Conservation (phyloP, 2,888 invertebrate genomes). For the Terebella lapidaria region DNA sequence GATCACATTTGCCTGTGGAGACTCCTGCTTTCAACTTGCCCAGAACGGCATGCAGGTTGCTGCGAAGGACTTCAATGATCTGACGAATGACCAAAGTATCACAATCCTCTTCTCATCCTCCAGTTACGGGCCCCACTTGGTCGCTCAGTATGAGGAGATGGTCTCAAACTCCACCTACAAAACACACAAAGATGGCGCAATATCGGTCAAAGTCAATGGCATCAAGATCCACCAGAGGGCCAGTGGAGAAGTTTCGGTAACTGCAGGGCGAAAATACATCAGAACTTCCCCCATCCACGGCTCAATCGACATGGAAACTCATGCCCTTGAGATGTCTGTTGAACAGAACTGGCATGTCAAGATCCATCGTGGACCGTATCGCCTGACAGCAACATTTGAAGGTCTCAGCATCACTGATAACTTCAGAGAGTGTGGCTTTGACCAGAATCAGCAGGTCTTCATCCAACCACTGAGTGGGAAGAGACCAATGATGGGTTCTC, state of each 20-base stretch:
- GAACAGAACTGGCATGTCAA: constrained; percentile 44
- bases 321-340: constrained; percentile 51
- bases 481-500: no score
- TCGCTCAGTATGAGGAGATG: constrained; percentile 41
- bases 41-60: constrained; percentile 19
- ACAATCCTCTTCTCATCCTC: constrained; percentile 45
- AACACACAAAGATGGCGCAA: constrained; percentile 36
- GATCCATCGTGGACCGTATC: constrained; percentile 36
- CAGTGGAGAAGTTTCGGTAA: constrained; percentile 49
- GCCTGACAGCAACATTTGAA: constrained; percentile 27
- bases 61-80: constrained; percentile 35
- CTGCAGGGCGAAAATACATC: constrained; percentile 45
- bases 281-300: constrained; percentile 44
- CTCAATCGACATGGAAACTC: constrained; percentile 44
- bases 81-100: constrained; percentile 46
- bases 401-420: constrained; percentile 20
- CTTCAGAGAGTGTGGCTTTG: constrained; percentile 23
- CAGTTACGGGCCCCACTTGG: constrained; percentile 44
- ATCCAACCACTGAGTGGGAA: no score
- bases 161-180: constrained; percentile 47
- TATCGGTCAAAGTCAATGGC: constrained; percentile 49
- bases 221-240: constrained; percentile 46
- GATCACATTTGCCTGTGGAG: constrained; percentile 37
- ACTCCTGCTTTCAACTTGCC: constrained; percentile 30
- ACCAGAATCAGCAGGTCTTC: constrained; percentile 16